Percentiles rank a stretch among this genome's conserved stretches.
Conservation (phyloP, 2,888 invertebrate genomes). For the Sarcophaga subvicina region DNA sequence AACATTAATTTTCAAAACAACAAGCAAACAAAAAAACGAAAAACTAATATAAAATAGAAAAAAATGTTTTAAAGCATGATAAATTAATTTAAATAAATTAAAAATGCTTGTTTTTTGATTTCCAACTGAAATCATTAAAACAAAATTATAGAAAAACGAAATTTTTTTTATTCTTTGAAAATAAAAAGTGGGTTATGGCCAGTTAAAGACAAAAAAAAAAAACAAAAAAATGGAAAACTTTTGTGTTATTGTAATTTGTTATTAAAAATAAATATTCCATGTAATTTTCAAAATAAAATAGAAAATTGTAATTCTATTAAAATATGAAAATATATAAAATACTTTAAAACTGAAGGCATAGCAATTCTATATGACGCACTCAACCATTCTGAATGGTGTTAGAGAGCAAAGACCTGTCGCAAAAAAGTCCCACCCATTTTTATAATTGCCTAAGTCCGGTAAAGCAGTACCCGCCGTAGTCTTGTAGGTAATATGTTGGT, state of each 20-base stretch:
- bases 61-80: slow-evolving; percentile 45
- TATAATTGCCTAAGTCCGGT: too few species aligned
- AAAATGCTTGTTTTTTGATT: slow-evolving; percentile 49
- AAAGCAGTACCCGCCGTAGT: too few species aligned
- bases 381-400: too few species aligned
- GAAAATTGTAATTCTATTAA: too few species aligned
- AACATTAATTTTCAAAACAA: slow-evolving; percentile 7
- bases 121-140: slow-evolving; percentile 48
- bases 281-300: too few species aligned
- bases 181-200: slow-evolving; percentile 61
- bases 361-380: too few species aligned
- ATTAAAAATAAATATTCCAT: neutral
- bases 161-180: neutral
- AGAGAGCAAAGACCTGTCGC: too few species aligned
- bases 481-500: too few species aligned
- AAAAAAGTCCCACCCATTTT: too few species aligned
- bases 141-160: slow-evolving; percentile 15
- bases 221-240: neutral
- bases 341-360: too few species aligned
- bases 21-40: neutral
- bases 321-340: too few species aligned
- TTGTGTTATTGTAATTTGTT: neutral
- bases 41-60: neutral
- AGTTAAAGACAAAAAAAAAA: slow-evolving; percentile 42
- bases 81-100: slow-evolving; percentile 62